phyloP scores from a whole-genome alignment of 1,140 invertebrate species.

The Hylaeus volcanicus region DNA sequence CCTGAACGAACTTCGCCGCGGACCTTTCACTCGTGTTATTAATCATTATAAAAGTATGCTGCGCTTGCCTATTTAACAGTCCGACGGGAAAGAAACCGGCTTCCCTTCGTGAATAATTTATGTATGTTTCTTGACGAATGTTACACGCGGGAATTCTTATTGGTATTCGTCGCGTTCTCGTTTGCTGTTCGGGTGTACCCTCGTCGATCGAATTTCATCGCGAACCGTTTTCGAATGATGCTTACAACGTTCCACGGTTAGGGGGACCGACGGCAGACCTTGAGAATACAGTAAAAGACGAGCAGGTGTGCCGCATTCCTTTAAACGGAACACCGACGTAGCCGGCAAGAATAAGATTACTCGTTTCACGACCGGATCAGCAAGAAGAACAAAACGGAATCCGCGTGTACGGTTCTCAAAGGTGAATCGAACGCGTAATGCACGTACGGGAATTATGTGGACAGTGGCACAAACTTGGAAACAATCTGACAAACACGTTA shows the following conservation, averaged over 20 bases:
- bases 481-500: neutral
- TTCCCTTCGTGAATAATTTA: constrained; percentile 15
- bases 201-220: constrained; percentile 5
- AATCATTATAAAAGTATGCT: constrained; percentile 50
- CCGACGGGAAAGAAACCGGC: constrained; percentile 35
- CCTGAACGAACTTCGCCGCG: constrained; percentile 10
- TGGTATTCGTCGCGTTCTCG: constrained; percentile 14
- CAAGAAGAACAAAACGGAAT: constrained; percentile 27
- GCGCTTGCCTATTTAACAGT: constrained; percentile 54
- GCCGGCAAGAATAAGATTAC: constrained; percentile 29
- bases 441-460: neutral
- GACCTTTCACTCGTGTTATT: constrained; percentile 65
- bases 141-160: neutral
- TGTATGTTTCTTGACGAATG: constrained; percentile 28
- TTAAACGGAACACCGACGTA: constrained; percentile 42
- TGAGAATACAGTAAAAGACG: constrained; percentile 43
- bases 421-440: constrained; percentile 15
- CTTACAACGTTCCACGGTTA: neutral
- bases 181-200: no score
- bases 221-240: neutral
- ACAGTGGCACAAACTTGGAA: neutral
- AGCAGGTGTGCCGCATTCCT: constrained; percentile 59
- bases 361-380: neutral
- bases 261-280: neutral
- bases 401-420: neutral